A percentile compares a stretch with the other conserved stretches of the same genome.
phyloP scores from a whole-genome alignment of 2,888 invertebrate species.

The Drosophila subsilvestris region DNA sequence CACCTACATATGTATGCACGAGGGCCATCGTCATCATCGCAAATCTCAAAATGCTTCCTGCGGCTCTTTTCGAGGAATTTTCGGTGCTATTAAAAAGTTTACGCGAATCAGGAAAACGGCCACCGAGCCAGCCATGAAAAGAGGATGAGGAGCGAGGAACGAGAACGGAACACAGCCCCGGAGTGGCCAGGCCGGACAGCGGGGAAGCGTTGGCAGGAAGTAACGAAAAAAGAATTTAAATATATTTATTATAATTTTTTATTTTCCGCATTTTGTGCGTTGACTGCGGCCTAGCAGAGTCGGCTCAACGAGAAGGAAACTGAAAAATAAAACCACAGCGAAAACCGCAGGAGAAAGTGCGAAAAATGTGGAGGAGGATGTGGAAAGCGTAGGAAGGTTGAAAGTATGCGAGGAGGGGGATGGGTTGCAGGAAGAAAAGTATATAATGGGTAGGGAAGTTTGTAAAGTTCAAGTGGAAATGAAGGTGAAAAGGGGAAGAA shows the following conservation, averaged over 20 bases:
- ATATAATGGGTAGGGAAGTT: conserved; percentile 9
- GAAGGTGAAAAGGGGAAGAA: background rate
- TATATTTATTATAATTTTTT: conserved; percentile 70
- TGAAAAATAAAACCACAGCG: conserved; percentile 44
- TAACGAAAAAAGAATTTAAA: conserved; percentile 46
- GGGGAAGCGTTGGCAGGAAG: conserved; percentile 23
- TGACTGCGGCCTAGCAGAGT: conserved; percentile 41
- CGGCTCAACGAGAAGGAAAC: conserved; percentile 35
- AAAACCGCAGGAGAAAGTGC: conserved; percentile 51
- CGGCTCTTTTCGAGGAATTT: conserved; percentile 56
- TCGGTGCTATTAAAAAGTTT: conserved; percentile 77
- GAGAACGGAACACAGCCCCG: conserved; percentile 12
- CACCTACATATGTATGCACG: background rate
- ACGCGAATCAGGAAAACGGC: conserved; percentile 54
- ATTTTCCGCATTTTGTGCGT: conserved; percentile 70
- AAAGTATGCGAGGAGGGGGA: background rate
- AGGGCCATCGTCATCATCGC: conserved; percentile 42
- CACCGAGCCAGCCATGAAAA: conserved; percentile 28
- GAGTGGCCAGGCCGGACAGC: background rate
- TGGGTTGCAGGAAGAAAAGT: conserved; percentile 14
- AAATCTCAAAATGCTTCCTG: conserved; percentile 69
- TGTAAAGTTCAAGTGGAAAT: conserved; percentile 10
- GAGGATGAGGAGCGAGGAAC: conserved; percentile 15
- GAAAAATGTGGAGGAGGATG: conserved; percentile 31
- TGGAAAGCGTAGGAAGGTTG: background rate